Percentiles rank a stretch among this genome's conserved stretches.
phyloP scores from a whole-genome alignment of 1,140 invertebrate genomes.

The Palaemon carinicauda region DNA sequence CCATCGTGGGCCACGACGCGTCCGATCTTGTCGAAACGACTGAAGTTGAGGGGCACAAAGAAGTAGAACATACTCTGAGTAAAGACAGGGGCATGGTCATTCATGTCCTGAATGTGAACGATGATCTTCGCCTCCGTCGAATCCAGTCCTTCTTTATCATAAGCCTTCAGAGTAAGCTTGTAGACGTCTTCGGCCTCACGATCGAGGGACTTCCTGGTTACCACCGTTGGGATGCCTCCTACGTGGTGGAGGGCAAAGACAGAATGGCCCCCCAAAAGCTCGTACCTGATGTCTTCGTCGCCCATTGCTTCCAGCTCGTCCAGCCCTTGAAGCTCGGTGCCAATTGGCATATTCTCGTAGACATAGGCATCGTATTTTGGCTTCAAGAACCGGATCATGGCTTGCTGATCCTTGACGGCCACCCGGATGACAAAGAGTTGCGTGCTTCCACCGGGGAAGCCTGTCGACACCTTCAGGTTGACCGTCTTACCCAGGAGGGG shows the following conservation, averaged over 20 bases:
- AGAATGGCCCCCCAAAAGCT: slow-evolving; percentile 40
- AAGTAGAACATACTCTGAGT: slow-evolving; percentile 80
- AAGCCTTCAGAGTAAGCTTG: slow-evolving; percentile 42
- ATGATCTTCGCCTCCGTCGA: slow-evolving; percentile 65
- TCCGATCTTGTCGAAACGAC: slow-evolving; percentile 81
- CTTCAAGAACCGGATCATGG: slow-evolving; percentile 80
- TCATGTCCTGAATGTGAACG: slow-evolving; percentile 82
- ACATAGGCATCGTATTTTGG: slow-evolving; percentile 71
- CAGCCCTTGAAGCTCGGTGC: slow-evolving; percentile 59
- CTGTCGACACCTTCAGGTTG: slow-evolving; percentile 81
- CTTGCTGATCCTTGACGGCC: slow-evolving; percentile 80
- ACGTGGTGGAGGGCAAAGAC: slow-evolving; percentile 57
- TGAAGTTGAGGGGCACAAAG: slow-evolving; percentile 72
- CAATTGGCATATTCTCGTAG: slow-evolving; percentile 61
- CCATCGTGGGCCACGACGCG: slow-evolving; percentile 83
- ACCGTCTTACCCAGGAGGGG: slow-evolving; percentile 82
- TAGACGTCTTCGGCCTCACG: slow-evolving; percentile 49
- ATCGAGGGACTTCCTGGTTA: slow-evolving; percentile 46
- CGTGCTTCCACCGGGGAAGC: slow-evolving; percentile 76
- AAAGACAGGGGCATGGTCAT: slow-evolving; percentile 90
- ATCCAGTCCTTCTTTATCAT: slow-evolving; percentile 51
- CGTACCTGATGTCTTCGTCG: slow-evolving; percentile 52
- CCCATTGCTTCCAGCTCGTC: slow-evolving; percentile 56
- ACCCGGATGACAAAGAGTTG: slow-evolving; percentile 81
- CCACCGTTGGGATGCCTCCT: slow-evolving; percentile 51